Evolutionary conservation across 2,113 vertebrate genomes (phyloP).

Genomic region (Aythya baeri): DNA sequence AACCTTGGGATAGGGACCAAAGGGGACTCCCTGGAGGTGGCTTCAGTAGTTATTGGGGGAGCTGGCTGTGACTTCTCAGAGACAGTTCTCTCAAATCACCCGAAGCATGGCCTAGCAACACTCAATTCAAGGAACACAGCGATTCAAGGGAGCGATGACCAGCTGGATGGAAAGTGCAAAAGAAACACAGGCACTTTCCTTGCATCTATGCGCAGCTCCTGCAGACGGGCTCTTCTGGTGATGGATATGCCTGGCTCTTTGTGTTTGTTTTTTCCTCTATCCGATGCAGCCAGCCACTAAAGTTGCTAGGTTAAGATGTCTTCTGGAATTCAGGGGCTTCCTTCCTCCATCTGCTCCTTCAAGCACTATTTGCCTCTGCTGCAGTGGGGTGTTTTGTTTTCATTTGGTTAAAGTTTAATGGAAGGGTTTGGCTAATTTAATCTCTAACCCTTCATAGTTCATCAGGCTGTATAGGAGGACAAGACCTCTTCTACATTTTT

Average conservation of each 20-base stretch:
- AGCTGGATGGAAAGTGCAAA: background rate
- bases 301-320: background rate
- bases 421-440: background rate
- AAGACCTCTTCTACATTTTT: background rate
- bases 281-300: background rate
- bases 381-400: background rate
- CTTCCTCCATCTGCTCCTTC: conserved; percentile 14
- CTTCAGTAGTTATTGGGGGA: background rate
- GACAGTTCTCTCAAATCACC: background rate
- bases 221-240: background rate
- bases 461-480: background rate
- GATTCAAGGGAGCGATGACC: background rate
- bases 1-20: background rate
- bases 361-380: background rate
- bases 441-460: background rate
- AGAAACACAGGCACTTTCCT: background rate
- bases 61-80: background rate
- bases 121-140: background rate
- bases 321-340: background rate
- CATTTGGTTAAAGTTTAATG: background rate
- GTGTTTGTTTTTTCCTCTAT: background rate
- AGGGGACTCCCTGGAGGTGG: background rate
- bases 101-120: background rate
- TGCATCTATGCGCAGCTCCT: background rate
- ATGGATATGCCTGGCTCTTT: background rate